phyloP scores from a whole-genome alignment of 2,797 vertebrate genomes.

The Rhynchotus rufescens region DNA sequence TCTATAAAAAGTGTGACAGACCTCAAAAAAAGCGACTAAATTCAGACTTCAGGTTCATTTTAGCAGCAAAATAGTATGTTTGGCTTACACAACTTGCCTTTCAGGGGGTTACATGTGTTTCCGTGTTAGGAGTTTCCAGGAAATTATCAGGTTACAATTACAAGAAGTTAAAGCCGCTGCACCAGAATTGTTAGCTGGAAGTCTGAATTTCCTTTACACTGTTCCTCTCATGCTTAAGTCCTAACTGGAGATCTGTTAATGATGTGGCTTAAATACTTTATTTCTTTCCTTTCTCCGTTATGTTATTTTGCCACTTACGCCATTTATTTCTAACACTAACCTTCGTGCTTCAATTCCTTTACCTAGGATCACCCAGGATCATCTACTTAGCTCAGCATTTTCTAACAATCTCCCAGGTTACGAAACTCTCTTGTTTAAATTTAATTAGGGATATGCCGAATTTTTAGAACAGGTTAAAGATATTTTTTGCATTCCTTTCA shows the following conservation, averaged over 20 bases:
- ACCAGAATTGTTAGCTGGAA: constrained; percentile 68
- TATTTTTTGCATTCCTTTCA: constrained; percentile 13
- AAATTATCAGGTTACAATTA: constrained; percentile 67
- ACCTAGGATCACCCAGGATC: neutral
- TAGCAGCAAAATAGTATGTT: constrained; percentile 26
- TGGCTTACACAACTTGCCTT: constrained; percentile 18
- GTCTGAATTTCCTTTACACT: constrained; percentile 66
- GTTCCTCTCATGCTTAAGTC: neutral
- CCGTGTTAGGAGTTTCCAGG: constrained; percentile 63
- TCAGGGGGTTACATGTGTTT: constrained; percentile 49
- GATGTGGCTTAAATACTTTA: neutral
- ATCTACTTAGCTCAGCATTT: neutral
- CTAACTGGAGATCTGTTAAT: neutral
- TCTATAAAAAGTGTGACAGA: neutral
- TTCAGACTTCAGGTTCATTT: constrained; percentile 32
- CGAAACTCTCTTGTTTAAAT: neutral
- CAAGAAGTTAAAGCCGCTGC: constrained; percentile 65
- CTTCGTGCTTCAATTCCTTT: neutral
- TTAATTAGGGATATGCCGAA: neutral
- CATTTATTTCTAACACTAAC: neutral
- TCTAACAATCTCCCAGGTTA: neutral
- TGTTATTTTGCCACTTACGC: neutral
- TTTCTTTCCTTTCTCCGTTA: constrained; percentile 15
- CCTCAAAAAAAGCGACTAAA: neutral
- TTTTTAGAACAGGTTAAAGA: constrained; percentile 50